Evolutionary conservation across 92 coral and sea anemone genomes (phyloP).

Genomic region (Porites rus): DNA sequence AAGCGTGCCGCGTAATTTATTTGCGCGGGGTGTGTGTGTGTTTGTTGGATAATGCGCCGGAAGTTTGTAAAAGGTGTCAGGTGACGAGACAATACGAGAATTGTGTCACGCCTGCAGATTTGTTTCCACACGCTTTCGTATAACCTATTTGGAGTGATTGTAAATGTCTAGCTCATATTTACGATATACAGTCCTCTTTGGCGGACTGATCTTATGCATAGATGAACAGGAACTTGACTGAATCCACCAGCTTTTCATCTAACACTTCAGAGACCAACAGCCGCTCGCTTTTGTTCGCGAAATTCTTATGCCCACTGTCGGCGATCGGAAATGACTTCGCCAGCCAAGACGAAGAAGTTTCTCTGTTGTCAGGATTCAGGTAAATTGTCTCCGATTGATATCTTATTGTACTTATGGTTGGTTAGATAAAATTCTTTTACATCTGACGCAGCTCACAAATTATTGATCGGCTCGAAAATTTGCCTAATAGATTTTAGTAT

Average conservation of each 20-base stretch:
- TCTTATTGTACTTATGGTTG: not conserved
- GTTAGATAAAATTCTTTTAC: not conserved
- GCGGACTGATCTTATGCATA: constrained; percentile 3
- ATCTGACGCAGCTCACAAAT: not conserved
- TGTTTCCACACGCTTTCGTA: not conserved
- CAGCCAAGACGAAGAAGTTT: constrained; percentile 30
- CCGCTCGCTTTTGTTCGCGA: constrained; percentile 37
- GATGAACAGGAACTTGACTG: constrained; percentile 35
- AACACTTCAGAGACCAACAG: constrained; percentile 15
- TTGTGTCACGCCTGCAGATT: constrained; percentile 17
- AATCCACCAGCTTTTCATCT: constrained; percentile 11
- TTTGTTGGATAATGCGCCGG: not conserved
- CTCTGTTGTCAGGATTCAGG: constrained; percentile 44
- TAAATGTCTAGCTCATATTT: constrained; percentile 36
- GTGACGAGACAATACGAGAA: not conserved
- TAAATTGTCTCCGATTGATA: not conserved
- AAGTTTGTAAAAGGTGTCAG: not conserved
- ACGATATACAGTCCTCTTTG: not conserved
- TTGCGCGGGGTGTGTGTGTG: too few species aligned
- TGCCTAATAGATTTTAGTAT: not conserved
- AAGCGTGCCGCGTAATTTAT: too few species aligned
- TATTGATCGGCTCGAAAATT: constrained; percentile 8
- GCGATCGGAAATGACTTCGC: constrained; percentile 38
- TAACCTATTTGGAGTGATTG: constrained; percentile 19
- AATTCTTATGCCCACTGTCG: constrained; percentile 46